Percentiles rank a stretch among this genome's conserved stretches.
phyloP scores from a whole-genome alignment of 2,888 invertebrate species.

The Oscheius sp. region DNA sequence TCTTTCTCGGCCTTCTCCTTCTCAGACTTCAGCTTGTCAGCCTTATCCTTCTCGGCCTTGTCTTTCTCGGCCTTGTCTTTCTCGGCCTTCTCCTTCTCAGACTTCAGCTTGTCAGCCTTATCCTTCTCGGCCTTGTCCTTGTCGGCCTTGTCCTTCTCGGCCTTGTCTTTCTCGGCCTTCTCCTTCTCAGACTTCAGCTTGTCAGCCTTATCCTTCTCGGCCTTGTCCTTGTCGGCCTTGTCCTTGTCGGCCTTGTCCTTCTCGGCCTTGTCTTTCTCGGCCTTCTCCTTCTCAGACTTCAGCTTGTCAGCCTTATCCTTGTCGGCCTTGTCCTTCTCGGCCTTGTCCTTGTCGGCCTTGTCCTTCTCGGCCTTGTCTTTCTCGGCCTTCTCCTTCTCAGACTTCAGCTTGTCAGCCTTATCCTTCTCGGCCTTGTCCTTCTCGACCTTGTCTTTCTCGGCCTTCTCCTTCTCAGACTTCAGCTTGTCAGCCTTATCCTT shows the following conservation, averaged over 20 bases:
- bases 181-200: conserved; percentile 18
- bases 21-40: conserved; percentile 7
- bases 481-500: conserved; percentile 18
- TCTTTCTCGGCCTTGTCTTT: conserved; percentile 14
- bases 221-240: conserved; percentile 5
- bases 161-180: conserved; percentile 17
- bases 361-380: conserved; percentile 17
- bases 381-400: neutral
- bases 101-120: conserved; percentile 7
- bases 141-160: conserved; percentile 16
- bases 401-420: conserved; percentile 15
- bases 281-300: conserved; percentile 14
- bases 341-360: conserved; percentile 11
- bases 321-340: conserved; percentile 10
- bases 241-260: conserved; percentile 15
- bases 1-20: conserved; percentile 18
- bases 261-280: conserved; percentile 6
- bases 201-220: conserved; percentile 9
- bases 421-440: conserved; percentile 12
- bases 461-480: conserved; percentile 16
- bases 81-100: conserved; percentile 8
- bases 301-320: conserved; percentile 14
- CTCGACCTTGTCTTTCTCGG: conserved; percentile 9
- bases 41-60: conserved; percentile 11
- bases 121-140: conserved; percentile 16